Conservation (phyloP, 1,140 invertebrate species). For the Drosophila persimilis region DNA sequence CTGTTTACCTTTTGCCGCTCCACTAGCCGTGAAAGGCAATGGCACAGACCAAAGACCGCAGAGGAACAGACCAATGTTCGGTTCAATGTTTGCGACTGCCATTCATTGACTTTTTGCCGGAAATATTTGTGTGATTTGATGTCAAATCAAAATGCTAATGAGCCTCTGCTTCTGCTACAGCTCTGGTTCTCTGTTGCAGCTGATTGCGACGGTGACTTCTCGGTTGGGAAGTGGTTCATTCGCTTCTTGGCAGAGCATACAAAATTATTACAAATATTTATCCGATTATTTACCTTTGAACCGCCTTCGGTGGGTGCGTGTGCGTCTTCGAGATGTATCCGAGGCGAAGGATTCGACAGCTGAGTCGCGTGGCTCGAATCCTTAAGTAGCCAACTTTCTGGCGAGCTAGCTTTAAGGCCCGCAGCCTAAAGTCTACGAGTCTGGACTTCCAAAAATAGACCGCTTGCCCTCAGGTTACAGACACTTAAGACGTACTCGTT, state of each 20-base stretch:
- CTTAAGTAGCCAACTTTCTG: conserved; percentile 43
- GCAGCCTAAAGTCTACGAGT: conserved; percentile 34
- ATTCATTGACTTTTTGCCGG: conserved; percentile 34
- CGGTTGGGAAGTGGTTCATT: conserved; percentile 22
- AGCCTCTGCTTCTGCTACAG: conserved; percentile 5
- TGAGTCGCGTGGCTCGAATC: conserved; percentile 51
- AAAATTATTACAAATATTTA: conserved; percentile 62
- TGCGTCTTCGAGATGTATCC: conserved; percentile 12
- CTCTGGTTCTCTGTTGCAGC: conserved; percentile 4
- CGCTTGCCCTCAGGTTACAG: conserved; percentile 65
- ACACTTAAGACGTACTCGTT: conserved; percentile 44
- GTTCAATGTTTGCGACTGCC: conserved; percentile 56
- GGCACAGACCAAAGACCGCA: conserved; percentile 37
- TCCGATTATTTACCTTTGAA: conserved; percentile 77
- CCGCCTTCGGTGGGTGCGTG: conserved; percentile 9
- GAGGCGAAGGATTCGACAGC: conserved; percentile 18
- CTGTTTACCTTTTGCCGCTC: conserved; percentile 52
- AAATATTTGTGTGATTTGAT: conserved; percentile 64
- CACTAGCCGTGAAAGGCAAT: conserved; percentile 44
- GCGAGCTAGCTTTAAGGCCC: conserved; percentile 64
- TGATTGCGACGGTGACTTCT: conserved; percentile 47
- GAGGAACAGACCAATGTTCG: background rate
- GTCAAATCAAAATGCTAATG: conserved; percentile 71
- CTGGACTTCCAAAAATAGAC: conserved; percentile 54
- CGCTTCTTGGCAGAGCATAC: conserved; percentile 1